These are phyloP conservation scores for Carposina sasakii DNA, from an alignment of 1,140 invertebrate genomes.

Conservation along the genomic window DNA sequence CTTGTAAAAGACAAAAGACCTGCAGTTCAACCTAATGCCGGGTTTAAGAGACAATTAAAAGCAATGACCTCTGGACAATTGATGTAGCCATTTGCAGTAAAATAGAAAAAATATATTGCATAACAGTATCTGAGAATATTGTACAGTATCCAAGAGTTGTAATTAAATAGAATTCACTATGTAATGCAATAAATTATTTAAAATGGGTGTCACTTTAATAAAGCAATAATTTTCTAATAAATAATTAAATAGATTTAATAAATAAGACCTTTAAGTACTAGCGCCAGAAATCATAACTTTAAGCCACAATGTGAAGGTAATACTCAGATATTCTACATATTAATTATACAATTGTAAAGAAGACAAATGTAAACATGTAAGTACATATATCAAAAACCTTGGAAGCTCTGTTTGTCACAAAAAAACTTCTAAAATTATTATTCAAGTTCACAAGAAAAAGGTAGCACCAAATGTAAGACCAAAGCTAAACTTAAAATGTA, in stretches of 20 bases:
- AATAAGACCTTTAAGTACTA: conserved; percentile 36
- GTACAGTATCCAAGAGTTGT: neutral
- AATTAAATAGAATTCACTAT: neutral
- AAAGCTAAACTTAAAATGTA: conserved; percentile 30
- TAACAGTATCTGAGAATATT: neutral
- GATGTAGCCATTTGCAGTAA: no score
- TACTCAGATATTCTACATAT: no score
- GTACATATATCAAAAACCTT: conserved; percentile 11
- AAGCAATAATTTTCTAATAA: conserved; percentile 26
- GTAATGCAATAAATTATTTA: neutral
- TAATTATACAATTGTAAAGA: no score
- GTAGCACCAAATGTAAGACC: conserved; percentile 29
- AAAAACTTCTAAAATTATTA: no score
- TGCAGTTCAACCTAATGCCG: conserved; percentile 84
- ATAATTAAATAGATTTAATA: conserved; percentile 28
- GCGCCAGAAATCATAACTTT: no score
- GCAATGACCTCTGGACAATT: conserved; percentile 30
- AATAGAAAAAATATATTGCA: no score
- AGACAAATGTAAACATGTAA: no score
- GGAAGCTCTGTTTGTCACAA: neutral
- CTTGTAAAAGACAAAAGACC: conserved; percentile 78
- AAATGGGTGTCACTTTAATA: conserved; percentile 20
- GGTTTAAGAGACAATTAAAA: conserved; percentile 80
- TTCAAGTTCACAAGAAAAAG: no score
- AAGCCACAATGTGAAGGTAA: no score